Evolutionary conservation across 1,140 invertebrate genomes (phyloP).

Genomic region (Drosophila prosaltans): DNA sequence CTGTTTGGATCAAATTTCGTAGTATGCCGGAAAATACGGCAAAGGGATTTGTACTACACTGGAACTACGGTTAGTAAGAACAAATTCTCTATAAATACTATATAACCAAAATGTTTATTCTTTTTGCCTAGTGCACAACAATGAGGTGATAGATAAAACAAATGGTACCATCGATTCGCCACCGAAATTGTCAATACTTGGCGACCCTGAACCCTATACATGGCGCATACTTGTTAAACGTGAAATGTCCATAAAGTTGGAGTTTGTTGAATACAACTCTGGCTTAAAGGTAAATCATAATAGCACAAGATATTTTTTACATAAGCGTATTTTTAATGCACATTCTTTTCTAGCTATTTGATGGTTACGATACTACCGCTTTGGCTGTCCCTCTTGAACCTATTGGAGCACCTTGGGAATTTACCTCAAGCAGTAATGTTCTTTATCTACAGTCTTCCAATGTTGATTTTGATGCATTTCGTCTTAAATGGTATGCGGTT

Average conservation of each 20-base stretch:
- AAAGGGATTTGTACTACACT: constrained; percentile 90
- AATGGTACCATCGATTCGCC: constrained; percentile 90
- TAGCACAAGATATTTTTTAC: not conserved
- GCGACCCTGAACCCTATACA: constrained; percentile 55
- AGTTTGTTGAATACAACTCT: constrained; percentile 60
- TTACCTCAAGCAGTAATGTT: constrained; percentile 87
- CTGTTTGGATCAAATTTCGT: constrained; percentile 93
- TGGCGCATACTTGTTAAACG: constrained; percentile 64
- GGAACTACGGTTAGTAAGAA: constrained; percentile 85
- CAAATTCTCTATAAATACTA: no score
- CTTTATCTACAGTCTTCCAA: constrained; percentile 85
- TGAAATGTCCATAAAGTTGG: constrained; percentile 32
- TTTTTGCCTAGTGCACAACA: constrained; percentile 55
- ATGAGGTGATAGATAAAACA: constrained; percentile 51
- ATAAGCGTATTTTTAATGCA: no score
- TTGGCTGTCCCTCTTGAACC: constrained; percentile 83
- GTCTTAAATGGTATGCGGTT: constrained; percentile 85
- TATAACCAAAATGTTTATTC: not conserved
- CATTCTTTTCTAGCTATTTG: constrained; percentile 72
- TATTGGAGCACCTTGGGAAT: constrained; percentile 80
- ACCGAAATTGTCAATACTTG: constrained; percentile 59
- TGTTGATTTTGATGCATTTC: constrained; percentile 84
- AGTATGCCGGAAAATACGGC: constrained; percentile 86
- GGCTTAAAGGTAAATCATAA: constrained; percentile 57
- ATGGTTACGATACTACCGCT: constrained; percentile 89